A percentile compares a stretch with the other conserved stretches of the same genome.
phyloP scores from a whole-genome alignment of 1,140 invertebrate species.

The Mya arenaria region DNA sequence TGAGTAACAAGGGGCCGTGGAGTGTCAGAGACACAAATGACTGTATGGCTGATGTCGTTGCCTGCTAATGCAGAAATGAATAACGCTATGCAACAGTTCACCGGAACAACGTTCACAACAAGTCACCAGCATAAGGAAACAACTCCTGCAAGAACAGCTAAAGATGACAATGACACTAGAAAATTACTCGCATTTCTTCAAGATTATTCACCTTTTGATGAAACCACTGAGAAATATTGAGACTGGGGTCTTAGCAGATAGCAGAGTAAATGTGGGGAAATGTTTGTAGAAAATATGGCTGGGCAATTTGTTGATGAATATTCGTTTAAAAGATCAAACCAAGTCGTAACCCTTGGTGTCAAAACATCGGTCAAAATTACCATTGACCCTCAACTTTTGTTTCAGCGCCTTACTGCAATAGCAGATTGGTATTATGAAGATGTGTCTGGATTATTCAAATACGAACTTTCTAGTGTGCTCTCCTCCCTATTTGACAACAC shows the following conservation, averaged over 20 bases:
- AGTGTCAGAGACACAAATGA: conserved; percentile 23
- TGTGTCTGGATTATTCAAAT: conserved; percentile 39
- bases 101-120: background rate
- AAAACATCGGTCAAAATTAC: conserved; percentile 34
- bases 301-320: conserved; percentile 21
- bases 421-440: conserved; percentile 31
- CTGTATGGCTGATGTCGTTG: conserved; percentile 30
- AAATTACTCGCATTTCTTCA: background rate
- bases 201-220: conserved; percentile 1
- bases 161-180: conserved; percentile 38
- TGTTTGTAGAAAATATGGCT: conserved; percentile 43
- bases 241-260: conserved; percentile 42
- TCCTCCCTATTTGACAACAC: conserved; percentile 57
- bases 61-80: conserved; percentile 3
- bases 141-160: background rate
- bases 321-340: conserved; percentile 49
- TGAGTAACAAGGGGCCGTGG: conserved; percentile 23
- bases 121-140: conserved; percentile 52
- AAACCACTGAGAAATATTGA: conserved; percentile 42
- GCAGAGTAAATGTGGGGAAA: conserved; percentile 46
- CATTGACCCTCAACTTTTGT: conserved; percentile 61
- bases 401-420: conserved; percentile 56
- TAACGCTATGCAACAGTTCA: conserved; percentile 20
- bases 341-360: conserved; percentile 44
- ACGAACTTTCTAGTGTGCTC: conserved; percentile 53